A percentile compares a stretch with the other conserved stretches of the same genome.
phyloP scores from a whole-genome alignment of 2,888 invertebrate genomes.

The Liposcelis brunnea region DNA sequence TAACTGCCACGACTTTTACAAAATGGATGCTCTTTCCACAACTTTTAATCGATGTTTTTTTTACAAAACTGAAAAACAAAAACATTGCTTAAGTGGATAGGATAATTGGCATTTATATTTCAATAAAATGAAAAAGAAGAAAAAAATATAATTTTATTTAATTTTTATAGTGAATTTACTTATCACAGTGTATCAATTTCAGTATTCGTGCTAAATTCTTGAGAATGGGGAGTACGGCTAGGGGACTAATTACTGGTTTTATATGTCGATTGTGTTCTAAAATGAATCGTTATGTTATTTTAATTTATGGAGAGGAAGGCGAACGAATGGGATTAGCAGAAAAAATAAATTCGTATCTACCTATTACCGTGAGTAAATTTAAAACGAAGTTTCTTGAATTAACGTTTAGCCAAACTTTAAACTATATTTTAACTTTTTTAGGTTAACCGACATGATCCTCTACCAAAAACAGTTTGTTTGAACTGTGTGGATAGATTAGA shows the following conservation, averaged over 20 bases:
- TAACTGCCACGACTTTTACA: no score
- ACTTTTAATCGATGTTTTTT: no score
- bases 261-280: slow-evolving; percentile 73
- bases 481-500: slow-evolving; percentile 36
- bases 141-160: no score
- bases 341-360: slow-evolving; percentile 64
- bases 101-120: no score
- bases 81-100: no score
- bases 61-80: no score
- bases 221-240: slow-evolving; percentile 63
- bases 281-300: slow-evolving; percentile 68
- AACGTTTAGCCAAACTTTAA: neutral
- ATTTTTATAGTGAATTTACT: no score
- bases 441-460: slow-evolving; percentile 29
- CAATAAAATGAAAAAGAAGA: no score
- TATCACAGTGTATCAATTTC: no score
- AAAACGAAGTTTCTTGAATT: neutral
- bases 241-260: slow-evolving; percentile 65
- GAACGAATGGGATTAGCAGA: slow-evolving; percentile 54
- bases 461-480: slow-evolving; percentile 36
- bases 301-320: slow-evolving; percentile 67
- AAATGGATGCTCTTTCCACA: no score
- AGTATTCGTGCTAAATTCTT: no score
- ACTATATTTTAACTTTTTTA: slow-evolving; percentile 19
- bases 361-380: slow-evolving; percentile 48